Base-by-base conservation (phyloP, 2,113 vertebrate species). In the Myotis brandtii region DNA sequence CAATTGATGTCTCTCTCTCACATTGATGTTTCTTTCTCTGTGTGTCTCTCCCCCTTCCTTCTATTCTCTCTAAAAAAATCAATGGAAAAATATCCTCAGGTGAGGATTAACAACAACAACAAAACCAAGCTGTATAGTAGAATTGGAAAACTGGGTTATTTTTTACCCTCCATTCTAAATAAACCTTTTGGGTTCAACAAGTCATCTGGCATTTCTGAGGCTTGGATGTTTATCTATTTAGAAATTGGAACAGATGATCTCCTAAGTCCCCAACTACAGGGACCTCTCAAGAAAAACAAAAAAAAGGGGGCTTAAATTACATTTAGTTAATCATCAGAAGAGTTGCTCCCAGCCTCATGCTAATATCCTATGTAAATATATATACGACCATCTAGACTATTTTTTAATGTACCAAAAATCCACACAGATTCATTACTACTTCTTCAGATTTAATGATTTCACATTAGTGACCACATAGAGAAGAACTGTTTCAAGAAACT, bases 231-330 rank as follows among this genome's bases (percentile, higher is more conserved):
- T 50, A 77, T 32, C 77, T 96, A 88, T 84, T 76, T 84, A 89
- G 89, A 93, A 46, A 88, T 3, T 56, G 72, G 14, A 89, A 88
- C 27, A 95, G 67, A 82, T 72, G 69, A 93, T 21, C 69, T n/a
- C 6, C 0, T 54, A 73, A 92, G 56, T 80, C 32, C 43, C 80
- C 62, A 70, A 69, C 73, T 56, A 43, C 2, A 88, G 27, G 72
- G 70, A 87, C 43, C 32, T 72, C 67, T 76, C 69, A 79, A 73
- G 75, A 66, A 79, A 72, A 86, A 70, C n/a, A 40, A 59, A 62
- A 52, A 32, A 75, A 21, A n/a, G n/a, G 52, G 25, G 1, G 2
- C 12, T 80, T 79, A 23, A 37, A 70, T 54, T 37, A 67, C 34
- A 87, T 25, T 67, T 50, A 48, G 18, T 70, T 37, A 56, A 56